Conservation (phyloP, 2,797 vertebrate genomes). For the Coregonus sp. region DNA sequence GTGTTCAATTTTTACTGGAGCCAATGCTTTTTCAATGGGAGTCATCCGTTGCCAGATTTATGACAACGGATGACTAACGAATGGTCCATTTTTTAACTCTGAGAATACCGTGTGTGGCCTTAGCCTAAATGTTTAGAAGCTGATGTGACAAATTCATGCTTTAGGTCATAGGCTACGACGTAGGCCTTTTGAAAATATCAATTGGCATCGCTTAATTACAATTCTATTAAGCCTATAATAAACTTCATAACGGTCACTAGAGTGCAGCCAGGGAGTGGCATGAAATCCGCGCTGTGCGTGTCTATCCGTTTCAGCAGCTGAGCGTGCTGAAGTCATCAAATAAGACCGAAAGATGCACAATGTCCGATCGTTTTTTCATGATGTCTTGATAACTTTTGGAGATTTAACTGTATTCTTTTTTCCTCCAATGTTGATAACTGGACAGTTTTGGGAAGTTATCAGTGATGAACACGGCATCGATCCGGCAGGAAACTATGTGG, state of each 20-base stretch:
- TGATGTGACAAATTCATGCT: no score
- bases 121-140: no score
- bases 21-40: no score
- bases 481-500: constrained; percentile 86
- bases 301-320: constrained; percentile 18
- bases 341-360: not conserved
- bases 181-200: not conserved
- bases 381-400: no score
- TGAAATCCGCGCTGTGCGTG: not conserved
- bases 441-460: constrained; percentile 94
- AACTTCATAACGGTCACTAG: not conserved
- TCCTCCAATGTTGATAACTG: constrained; percentile 25
- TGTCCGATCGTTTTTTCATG: not conserved
- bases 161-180: not conserved
- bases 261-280: constrained; percentile 6
- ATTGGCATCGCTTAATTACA: not conserved
- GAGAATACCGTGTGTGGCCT: no score
- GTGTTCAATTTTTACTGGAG: not conserved
- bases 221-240: not conserved
- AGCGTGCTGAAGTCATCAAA: not conserved
- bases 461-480: constrained; percentile 92
- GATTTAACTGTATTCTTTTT: constrained; percentile 1
- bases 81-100: no score
- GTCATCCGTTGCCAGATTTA: no score
- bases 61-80: no score